A percentile compares a stretch with the other conserved stretches of the same genome.
phyloP scores from a whole-genome alignment of 2,113 vertebrate species.

The Phocoena sinus region DNA sequence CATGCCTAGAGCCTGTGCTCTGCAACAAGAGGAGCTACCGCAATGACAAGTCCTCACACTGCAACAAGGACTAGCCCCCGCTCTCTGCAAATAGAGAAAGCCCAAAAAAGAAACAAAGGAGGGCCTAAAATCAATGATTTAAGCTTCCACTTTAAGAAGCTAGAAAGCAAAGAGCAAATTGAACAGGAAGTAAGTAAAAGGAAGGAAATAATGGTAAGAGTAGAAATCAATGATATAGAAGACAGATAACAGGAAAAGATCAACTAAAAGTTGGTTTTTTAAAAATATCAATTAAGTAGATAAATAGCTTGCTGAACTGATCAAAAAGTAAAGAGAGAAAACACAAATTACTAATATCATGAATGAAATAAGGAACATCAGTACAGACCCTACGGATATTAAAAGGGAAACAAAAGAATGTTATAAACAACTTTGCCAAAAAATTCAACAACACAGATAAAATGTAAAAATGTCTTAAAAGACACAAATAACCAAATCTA shows the following conservation, averaged over 20 bases:
- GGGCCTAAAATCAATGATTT: not conserved
- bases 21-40: too few species aligned
- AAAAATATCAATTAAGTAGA: not conserved
- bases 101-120: not conserved
- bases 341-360: not conserved
- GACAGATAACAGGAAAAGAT: not conserved
- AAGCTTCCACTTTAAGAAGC: slow-evolving; percentile 14
- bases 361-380: not conserved
- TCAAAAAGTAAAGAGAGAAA: not conserved
- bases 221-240: not conserved
- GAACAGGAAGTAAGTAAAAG: not conserved
- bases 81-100: too few species aligned
- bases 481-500: not conserved
- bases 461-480: not conserved
- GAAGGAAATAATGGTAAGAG: not conserved
- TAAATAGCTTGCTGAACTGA: not conserved
- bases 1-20: too few species aligned
- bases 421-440: not conserved
- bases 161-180: slow-evolving; percentile 5
- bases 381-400: not conserved
- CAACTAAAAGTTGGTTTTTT: not conserved
- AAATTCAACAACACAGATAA: not conserved
- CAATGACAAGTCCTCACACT: too few species aligned
- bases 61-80: too few species aligned
- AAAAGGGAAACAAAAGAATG: not conserved